Percentiles rank a stretch among this genome's conserved stretches.
Evolutionary conservation across 2,797 vertebrate genomes (phyloP).

Genomic region (Acanthis flammea): DNA sequence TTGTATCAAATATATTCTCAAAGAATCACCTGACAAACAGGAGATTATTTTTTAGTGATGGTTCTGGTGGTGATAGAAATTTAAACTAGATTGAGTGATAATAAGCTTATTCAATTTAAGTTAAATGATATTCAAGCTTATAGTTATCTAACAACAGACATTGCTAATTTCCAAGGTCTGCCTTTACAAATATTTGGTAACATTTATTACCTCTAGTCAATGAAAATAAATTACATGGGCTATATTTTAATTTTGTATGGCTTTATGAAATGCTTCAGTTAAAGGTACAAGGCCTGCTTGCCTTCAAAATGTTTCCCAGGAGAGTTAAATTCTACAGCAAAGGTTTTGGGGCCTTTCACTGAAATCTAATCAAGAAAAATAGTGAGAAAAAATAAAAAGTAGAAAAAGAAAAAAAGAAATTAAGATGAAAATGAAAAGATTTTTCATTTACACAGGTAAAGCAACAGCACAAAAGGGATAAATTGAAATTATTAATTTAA

Average conservation of each 20-base stretch:
- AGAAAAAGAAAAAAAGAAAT: neutral
- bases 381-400: neutral
- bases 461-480: neutral
- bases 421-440: neutral
- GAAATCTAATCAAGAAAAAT: neutral
- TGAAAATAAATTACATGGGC: neutral
- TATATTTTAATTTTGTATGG: neutral
- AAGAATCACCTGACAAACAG: neutral
- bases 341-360: neutral
- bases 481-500: neutral
- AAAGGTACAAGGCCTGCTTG: neutral
- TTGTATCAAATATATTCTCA: neutral
- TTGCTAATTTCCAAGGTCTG: neutral
- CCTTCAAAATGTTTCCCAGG: neutral
- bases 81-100: neutral
- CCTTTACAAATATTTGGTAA: neutral
- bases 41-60: neutral
- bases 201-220: neutral
- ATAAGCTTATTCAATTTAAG: neutral
- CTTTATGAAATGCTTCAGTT: neutral
- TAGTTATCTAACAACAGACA: neutral
- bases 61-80: neutral
- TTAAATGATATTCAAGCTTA: neutral
- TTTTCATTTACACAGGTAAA: neutral
- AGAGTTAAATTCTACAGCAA: neutral